Evolutionary conservation across 1,140 invertebrate species (phyloP), one percentile per base, ranked within the genome.

Genomic region (Hestina assimilis): DNA sequence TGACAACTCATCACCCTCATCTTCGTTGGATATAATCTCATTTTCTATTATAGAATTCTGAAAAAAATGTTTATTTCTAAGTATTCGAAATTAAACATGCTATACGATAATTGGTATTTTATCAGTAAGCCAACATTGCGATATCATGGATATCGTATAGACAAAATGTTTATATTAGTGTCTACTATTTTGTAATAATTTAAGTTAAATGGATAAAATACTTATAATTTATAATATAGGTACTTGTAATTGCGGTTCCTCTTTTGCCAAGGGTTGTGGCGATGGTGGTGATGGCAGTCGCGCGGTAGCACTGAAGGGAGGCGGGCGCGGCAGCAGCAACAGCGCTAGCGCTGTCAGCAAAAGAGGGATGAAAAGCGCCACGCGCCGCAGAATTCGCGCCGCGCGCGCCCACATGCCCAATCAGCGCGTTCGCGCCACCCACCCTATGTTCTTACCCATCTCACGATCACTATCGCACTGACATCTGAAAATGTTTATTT

Each of bases 281-380:
- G 56, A 60, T 4, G 69, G 68, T 15, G 63, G 43, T 23, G 71
- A 55, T 11, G 72, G 68, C 21, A 59, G 46, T 14, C 66, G 66
- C 40, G 60, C 56, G 23, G 65, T 57, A n/a, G 69, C 29, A 31
- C 60, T 51, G 52, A 65, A 59, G 11, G 70, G 62, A 23, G 65
- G 79, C 52, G 83, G 78, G 29, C 81, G 81, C 68, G 79, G 82
- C 63, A 85, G 74, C 66, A 87, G 76, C 67, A 87, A 65, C 66
- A 87, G 64, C 66, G 73, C 78, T 56, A 72, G 70, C 59, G 73
- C 83, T 5, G 71, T 83, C 55, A 81, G 65, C 59, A 57, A 61
- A 52, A 89, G 72, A 66, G 83, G 83, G 61, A 88, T 50, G 41
- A 87, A 69, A 62, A 89, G 71, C 63, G 73, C 74, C 41, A 60